Base-by-base conservation (phyloP, 2,888 invertebrate species). In the Zygaena filipendulae region DNA sequence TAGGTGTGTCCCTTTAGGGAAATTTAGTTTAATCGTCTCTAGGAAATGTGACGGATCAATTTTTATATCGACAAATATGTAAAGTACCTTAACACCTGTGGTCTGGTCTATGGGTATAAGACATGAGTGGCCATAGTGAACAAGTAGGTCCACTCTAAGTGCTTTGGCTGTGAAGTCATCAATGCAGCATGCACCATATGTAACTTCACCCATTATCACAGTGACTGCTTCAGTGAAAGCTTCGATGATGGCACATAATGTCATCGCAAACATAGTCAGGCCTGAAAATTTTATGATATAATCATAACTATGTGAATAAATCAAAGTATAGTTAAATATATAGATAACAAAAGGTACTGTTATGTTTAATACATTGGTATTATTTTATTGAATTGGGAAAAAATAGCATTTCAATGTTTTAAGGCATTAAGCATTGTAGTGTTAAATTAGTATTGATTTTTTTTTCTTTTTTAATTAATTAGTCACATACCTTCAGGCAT, bases 61-160 rank as follows among this genome's bases (percentile, higher is more conserved):
- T 79, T 95, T 92, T 30, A 99, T 98, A 59, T 97, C 97, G 12
- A 99, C 99, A 82, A 99, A 99, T 40, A 99, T 86, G 60, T 99
- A 99, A 29, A 99, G 82, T 47, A 98, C 90, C 69, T 94, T 94
- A 27, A 99, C 90, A 29, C 88, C 90, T 45, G 82, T 81, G 6
- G 90, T 92, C 60, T 88, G 88, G 60, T 94, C 91, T 22, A 95
- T 87, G 2, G 95, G 95, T 48, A 96, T 88, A 27, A 95, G 85
- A 69, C 99, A 99, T 42, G 97, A 97, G 67, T 99, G 99, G 1
- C 97, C 99, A 61, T 99, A 99, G 69, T 99, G 99, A 14, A 99
- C 88, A 39, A 97, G 74, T 11, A 98, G 75, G 48, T 97, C 94
- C 5, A 92, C 93, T 7, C 90, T 92, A 16, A 99, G 81, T 1